Conservation (phyloP, 1,140 invertebrate species). For the Leptopilina boulardi region DNA sequence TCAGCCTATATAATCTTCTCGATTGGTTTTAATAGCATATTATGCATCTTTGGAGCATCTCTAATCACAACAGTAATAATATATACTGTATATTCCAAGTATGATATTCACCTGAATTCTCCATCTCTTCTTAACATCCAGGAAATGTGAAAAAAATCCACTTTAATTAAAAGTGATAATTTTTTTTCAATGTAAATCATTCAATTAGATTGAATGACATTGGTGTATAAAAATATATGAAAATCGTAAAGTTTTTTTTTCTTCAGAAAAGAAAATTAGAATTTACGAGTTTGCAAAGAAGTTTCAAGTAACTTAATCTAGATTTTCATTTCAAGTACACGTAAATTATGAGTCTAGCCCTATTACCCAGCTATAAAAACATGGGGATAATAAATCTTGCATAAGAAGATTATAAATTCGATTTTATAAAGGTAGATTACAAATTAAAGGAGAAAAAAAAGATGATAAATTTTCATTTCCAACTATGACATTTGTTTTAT, state of each 20-base stretch:
- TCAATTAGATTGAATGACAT: neutral
- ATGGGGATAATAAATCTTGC: neutral
- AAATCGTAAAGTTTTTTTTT: too few species aligned
- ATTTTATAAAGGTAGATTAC: neutral
- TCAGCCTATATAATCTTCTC: neutral
- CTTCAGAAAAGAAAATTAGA: neutral
- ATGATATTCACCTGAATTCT: neutral
- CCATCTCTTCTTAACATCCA: neutral
- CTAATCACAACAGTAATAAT: slow-evolving; percentile 21
- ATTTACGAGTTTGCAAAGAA: neutral
- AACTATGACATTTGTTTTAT: neutral
- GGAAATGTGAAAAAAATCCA: neutral
- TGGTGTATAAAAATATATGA: neutral
- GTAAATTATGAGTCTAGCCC: neutral
- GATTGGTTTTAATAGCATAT: slow-evolving; percentile 22
- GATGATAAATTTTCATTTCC: neutral
- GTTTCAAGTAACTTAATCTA: neutral
- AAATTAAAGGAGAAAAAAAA: slow-evolving; percentile 1
- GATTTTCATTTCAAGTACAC: neutral
- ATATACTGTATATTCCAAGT: neutral
- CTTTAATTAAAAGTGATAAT: too few species aligned
- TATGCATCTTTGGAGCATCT: slow-evolving; percentile 11
- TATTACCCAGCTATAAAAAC: neutral
- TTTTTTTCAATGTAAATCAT: too few species aligned
- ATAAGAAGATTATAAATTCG: slow-evolving; percentile 7